These are phyloP conservation scores for Chionoecetes opilio DNA, from an alignment of 1,140 invertebrate genomes.

Conservation along the genomic window DNA sequence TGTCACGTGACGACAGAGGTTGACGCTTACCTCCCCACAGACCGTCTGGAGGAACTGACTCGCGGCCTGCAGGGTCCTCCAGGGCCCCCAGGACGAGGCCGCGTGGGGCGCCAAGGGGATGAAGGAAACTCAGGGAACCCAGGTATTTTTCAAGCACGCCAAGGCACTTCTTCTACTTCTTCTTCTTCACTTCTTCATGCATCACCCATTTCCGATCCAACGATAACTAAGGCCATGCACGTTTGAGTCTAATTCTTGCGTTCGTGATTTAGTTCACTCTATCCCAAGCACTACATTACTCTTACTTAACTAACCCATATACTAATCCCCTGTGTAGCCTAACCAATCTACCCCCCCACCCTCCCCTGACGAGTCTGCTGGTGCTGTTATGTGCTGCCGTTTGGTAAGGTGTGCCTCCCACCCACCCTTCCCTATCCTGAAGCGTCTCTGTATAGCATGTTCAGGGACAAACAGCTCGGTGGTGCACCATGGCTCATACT, in stretches of 20 bases:
- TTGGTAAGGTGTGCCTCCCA: background rate
- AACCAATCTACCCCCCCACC: background rate
- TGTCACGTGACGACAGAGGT: constrained; percentile 66
- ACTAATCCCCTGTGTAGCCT: constrained; percentile 6
- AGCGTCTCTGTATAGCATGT: background rate
- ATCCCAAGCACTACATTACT: background rate
- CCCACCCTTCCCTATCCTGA: background rate
- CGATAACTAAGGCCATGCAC: background rate
- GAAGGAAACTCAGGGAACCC: constrained; percentile 74
- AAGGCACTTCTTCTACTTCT: too few species aligned
- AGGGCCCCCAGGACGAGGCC: constrained; percentile 75
- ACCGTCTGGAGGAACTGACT: constrained; percentile 78
- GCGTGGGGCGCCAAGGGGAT: constrained; percentile 66
- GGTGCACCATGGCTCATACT: background rate
- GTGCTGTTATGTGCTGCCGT: background rate
- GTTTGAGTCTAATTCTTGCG: background rate
- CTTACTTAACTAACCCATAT: background rate
- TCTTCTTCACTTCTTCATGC: too few species aligned
- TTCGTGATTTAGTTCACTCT: background rate
- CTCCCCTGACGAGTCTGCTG: background rate
- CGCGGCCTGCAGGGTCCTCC: constrained; percentile 79
- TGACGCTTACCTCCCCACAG: constrained; percentile 75
- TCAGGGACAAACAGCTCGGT: background rate
- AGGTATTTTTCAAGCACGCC: constrained; percentile 61
- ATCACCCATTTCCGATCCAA: background rate